These are phyloP conservation scores for Sturmia bella DNA, from an alignment of 2,888 invertebrate genomes.

Conservation along the genomic window DNA sequence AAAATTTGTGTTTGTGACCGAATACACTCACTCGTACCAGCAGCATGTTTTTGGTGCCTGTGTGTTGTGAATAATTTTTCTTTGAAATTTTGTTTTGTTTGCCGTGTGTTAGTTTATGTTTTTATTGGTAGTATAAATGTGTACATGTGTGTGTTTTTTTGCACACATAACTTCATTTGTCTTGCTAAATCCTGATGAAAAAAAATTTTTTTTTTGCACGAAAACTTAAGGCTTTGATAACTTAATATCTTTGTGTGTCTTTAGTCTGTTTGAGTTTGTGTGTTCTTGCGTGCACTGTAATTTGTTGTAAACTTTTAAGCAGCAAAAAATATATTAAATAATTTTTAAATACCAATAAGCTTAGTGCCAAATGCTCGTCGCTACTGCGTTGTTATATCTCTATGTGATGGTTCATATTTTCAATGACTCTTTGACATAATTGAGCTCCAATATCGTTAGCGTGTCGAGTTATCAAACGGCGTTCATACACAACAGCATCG, in stretches of 20 bases:
- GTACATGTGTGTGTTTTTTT: neutral
- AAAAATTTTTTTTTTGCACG: neutral
- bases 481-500: too few relatives aligned
- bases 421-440: too few relatives aligned
- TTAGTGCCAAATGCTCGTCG: too few relatives aligned
- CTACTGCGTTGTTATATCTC: too few relatives aligned
- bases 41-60: neutral
- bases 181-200: constrained; percentile 6
- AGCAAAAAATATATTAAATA: too few relatives aligned
- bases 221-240: constrained; percentile 43
- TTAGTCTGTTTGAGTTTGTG: neutral
- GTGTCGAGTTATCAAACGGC: too few relatives aligned
- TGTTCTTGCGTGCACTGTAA: neutral
- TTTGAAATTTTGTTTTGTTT: constrained; percentile 13
- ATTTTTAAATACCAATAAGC: too few relatives aligned
- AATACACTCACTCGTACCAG: too few relatives aligned
- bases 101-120: constrained; percentile 24
- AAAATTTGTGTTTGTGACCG: neutral
- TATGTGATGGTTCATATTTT: too few relatives aligned
- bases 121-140: constrained; percentile 18
- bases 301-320: neutral
- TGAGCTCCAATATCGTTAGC: too few relatives aligned
- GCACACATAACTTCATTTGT: constrained; percentile 31
- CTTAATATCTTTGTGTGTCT: neutral
- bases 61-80: constrained; percentile 3